Conservation (phyloP, 1,140 invertebrate genomes). For the Rhagoletis zephyria region DNA sequence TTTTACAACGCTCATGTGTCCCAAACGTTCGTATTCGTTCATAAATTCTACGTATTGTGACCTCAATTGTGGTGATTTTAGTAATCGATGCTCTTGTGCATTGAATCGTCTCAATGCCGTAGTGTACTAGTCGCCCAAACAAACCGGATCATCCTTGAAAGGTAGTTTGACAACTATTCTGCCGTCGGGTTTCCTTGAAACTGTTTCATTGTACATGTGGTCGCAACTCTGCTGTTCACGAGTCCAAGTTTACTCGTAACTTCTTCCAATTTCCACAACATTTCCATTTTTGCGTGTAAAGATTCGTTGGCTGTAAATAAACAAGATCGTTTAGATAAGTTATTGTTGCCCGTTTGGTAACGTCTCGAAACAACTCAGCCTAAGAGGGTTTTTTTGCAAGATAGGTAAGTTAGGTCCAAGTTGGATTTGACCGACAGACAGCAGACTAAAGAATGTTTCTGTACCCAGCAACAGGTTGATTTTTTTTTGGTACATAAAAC, state of each 20-base stretch:
- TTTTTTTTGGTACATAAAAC: too few relatives aligned
- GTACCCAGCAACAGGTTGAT: too few relatives aligned
- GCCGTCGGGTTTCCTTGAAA: background rate
- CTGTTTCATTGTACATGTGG: background rate
- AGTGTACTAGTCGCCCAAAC: too few relatives aligned
- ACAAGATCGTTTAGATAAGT: background rate
- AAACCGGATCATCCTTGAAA: too few relatives aligned
- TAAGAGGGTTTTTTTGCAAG: too few relatives aligned
- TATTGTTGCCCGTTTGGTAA: background rate
- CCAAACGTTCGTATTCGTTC: background rate
- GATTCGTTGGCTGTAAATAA: background rate
- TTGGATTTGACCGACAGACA: too few relatives aligned
- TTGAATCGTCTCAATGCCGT: background rate
- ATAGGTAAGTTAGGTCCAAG: too few relatives aligned
- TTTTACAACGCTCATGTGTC: too few relatives aligned
- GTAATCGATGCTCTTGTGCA: conserved; percentile 2
- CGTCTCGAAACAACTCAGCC: too few relatives aligned
- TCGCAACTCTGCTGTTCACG: background rate
- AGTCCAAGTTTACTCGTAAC: background rate
- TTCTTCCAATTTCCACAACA: background rate
- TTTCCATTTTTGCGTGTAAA: background rate
- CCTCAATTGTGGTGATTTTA: background rate
- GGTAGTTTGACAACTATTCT: background rate
- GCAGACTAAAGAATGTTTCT: too few relatives aligned
- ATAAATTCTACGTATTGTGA: background rate